Conservation (phyloP, 2,113 vertebrate species). For the Leiothrix lutea region DNA sequence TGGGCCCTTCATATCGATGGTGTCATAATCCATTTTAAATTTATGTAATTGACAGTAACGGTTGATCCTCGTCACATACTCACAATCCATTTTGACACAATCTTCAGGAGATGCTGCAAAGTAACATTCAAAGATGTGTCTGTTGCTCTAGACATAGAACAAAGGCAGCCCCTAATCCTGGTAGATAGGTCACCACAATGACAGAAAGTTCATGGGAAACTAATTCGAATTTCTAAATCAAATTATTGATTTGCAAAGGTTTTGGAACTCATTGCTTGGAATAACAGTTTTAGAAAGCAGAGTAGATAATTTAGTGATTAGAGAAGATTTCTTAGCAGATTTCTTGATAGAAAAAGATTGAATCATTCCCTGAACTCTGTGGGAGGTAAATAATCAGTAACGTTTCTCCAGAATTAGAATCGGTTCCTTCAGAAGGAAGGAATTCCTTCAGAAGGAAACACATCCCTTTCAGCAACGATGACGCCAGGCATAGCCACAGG, state of each 20-base stretch:
- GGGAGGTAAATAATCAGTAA: background rate
- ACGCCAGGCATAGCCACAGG: fast-evolving
- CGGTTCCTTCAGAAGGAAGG: too few species aligned
- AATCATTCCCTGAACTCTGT: background rate
- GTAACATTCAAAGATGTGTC: background rate
- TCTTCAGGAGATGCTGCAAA: background rate
- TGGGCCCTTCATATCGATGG: background rate
- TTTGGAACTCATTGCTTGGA: background rate
- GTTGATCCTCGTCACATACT: slow-evolving; percentile 41
- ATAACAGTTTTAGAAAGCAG: background rate
- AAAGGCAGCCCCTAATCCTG: background rate
- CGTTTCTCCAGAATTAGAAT: background rate
- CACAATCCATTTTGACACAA: background rate
- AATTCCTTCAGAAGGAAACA: too few species aligned
- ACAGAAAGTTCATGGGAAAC: background rate
- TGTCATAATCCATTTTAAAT: fast-evolving
- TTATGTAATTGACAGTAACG: background rate
- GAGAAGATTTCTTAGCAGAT: background rate
- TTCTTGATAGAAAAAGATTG: background rate
- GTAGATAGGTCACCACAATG: background rate
- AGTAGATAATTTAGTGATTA: background rate
- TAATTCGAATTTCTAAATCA: background rate
- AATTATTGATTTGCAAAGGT: background rate
- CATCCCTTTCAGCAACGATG: fast-evolving
- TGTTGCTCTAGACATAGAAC: fast-evolving